Evolutionary conservation across 2,797 vertebrate species (phyloP).

Genomic region (Aldrovandia affinis): DNA sequence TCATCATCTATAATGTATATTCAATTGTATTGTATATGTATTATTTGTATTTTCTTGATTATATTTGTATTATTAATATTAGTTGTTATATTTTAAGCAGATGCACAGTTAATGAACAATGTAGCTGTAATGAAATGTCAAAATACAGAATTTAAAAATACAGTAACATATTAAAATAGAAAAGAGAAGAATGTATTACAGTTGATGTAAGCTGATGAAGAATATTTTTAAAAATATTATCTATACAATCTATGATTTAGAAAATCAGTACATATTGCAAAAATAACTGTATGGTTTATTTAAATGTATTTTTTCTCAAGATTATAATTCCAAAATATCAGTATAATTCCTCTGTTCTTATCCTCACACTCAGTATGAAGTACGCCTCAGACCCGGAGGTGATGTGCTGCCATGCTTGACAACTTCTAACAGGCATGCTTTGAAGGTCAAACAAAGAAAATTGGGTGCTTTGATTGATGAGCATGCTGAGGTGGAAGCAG

Average conservation of each 20-base stretch:
- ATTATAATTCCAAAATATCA: neutral
- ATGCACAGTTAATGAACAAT: too few relatives aligned
- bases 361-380: neutral
- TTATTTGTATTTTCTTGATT: neutral
- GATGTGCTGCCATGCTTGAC: neutral
- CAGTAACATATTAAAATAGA: neutral
- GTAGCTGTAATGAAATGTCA: neutral
- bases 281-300: too few relatives aligned
- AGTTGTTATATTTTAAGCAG: neutral
- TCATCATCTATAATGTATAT: too few relatives aligned
- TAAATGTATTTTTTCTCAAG: too few relatives aligned
- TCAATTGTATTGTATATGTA: too few relatives aligned
- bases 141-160: neutral
- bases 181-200: neutral
- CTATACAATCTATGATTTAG: too few relatives aligned
- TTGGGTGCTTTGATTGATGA: neutral
- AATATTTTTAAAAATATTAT: too few relatives aligned
- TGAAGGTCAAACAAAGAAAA: slow-evolving; percentile 1
- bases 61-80: neutral
- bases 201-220: too few relatives aligned
- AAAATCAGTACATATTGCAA: too few relatives aligned
- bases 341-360: neutral
- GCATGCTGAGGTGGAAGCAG: neutral
- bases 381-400: neutral
- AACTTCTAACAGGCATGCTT: neutral